Base-by-base conservation (phyloP, 2,888 invertebrate species). In the Epirrita christyi region DNA sequence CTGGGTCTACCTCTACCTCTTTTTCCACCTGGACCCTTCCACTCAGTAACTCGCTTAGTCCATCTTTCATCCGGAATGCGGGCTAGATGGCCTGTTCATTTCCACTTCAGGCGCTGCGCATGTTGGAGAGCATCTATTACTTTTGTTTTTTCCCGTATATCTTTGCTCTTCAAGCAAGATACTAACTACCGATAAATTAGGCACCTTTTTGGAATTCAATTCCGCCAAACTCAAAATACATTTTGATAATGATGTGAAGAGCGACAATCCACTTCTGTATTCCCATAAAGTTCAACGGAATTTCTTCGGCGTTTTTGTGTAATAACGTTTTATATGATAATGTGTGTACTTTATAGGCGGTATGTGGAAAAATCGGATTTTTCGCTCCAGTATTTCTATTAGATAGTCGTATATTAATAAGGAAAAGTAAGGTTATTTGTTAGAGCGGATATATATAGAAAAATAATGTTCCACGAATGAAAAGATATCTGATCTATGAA, bases 241-340 rank as follows among this genome's bases (percentile, higher is more conserved):
- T 38, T 80, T 78, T 77, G 76, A 78, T 81, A 83, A 81, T 82
- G 77, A 81, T 76, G 69, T 73, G 79, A 69, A 61, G 66, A 57
- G 60, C 65, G 62, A 51, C 69, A 71, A 74, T 78, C 32, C 15
- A 36, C 47, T 11, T 45, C 41, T 41, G 75, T 76, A 62, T 55
- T 55, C 59, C 62, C 61, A 58, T 66, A 68, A 77, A 81, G 72
- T 81, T 82, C 73, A 73, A 78, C 70, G 68, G 70, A 78, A 80
- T 79, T 80, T 81, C 72, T 72, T 70, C 56, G 27, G 73, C 71
- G 69, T 70, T 71, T 75, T 73, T 76, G 67, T 64, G 76, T 72
- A 64, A 72, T 70, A 69, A 66, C 76, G 69, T 67, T 67, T 76
- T 69, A 71, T 70, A 73, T 70, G 71, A 58, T 71, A 72, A 76